Percentiles rank a stretch among this genome's conserved stretches.
Evolutionary conservation across 2,888 invertebrate species (phyloP).

Genomic region (Seira musarum): DNA sequence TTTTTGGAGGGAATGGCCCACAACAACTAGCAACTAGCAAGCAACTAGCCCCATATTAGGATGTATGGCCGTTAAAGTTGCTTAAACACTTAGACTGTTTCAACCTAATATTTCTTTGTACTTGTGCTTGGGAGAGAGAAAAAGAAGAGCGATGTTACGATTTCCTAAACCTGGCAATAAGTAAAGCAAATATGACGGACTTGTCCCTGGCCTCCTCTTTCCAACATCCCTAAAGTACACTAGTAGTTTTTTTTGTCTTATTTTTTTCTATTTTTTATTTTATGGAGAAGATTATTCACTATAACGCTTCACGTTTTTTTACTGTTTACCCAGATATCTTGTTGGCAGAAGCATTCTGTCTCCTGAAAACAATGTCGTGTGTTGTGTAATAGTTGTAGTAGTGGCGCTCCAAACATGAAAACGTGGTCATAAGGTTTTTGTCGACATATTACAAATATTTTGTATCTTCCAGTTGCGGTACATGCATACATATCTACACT

Average conservation of each 20-base stretch:
- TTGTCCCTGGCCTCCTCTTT: conserved; percentile 48
- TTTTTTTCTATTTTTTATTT: conserved; percentile 54
- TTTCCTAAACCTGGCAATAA: conserved; percentile 58
- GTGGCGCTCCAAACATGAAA: neutral
- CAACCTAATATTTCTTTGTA: no score
- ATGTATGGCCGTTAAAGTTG: neutral
- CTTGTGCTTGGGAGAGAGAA: conserved; percentile 6
- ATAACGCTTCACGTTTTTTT: neutral
- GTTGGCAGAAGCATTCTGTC: neutral
- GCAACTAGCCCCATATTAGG: neutral
- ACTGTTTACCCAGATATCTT: neutral
- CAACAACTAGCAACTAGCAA: no score
- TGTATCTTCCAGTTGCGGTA: no score
- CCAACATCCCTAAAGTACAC: conserved; percentile 49
- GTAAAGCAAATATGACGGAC: conserved; percentile 54
- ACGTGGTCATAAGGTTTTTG: no score
- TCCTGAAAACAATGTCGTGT: neutral
- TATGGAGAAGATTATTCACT: conserved; percentile 22
- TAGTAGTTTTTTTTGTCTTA: conserved; percentile 52
- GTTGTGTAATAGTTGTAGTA: no score
- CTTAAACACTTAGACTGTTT: neutral
- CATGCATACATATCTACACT: no score
- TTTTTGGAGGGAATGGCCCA: conserved; percentile 16
- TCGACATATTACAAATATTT: no score
- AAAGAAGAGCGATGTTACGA: conserved; percentile 37